Base-by-base conservation (phyloP, 2,888 invertebrate genomes). In the Drosophila koepferae region DNA sequence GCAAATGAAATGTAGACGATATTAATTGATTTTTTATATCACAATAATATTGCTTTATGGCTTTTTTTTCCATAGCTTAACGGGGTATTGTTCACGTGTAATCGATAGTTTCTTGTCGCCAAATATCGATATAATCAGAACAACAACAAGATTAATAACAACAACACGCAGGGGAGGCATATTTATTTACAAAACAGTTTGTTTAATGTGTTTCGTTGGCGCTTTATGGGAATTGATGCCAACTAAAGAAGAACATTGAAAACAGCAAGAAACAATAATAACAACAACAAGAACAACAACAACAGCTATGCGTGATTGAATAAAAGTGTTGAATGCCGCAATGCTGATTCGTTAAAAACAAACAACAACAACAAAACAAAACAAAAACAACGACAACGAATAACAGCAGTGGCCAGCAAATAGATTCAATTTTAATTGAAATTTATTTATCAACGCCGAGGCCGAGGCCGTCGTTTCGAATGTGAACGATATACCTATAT, bases 371-470 rank as follows among this genome's bases (percentile, higher is more conserved):
- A 61, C 49, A 63, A 20, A 48, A 62, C 1, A 23, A 2, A 23
- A 54, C 61, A 65, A 40, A 14, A 40, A n/a, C 40, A n/a, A n/a
- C n/a, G 5, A 61, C 18, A 55, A 46, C 36, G 51, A 56, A 38
- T 14, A 59, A 55, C 31, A 62, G 44, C 23, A 53, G 46, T 44
- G 60, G 55, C 34, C 69, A 68, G 43, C 61, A 60, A n/a, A 78
- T 70, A 65, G 74, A 68, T 73, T 74, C 55, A 68, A 64, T 70
- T 87, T 86, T 84, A 89, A 85, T 85, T 89, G 77, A 89, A 85
- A 89, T 87, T 85, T 89, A 85, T 85, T 86, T 80, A 78, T 69
- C 72, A 61, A 20, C 65, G 54, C 54, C 59, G 63, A 31, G 41
- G 59, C 49, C 18, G 48, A n/a, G 31, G 44, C 34, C 31, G 41